Evolutionary conservation across 2,113 vertebrate genomes (phyloP).

Genomic region (Eira barbara): DNA sequence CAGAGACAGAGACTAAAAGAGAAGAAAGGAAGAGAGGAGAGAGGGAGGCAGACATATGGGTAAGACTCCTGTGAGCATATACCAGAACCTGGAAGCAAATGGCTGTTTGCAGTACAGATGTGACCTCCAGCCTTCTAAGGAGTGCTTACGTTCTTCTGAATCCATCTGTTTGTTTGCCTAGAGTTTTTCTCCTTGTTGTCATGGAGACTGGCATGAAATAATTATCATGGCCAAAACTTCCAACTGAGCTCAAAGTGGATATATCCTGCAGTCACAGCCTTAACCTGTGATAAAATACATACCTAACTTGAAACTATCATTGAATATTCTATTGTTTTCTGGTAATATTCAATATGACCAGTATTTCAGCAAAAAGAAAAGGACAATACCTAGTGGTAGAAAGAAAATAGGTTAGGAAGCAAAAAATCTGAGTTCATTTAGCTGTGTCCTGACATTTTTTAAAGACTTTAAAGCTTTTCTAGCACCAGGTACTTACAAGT

Average conservation of each 20-base stretch:
- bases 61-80: not conserved
- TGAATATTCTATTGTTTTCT: not conserved
- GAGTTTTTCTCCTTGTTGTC: conserved; percentile 11
- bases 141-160: not conserved
- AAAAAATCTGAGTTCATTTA: not conserved
- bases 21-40: not conserved
- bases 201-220: conserved; percentile 41
- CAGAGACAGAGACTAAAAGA: not conserved
- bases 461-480: not conserved
- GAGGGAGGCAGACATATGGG: not conserved
- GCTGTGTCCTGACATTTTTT: not conserved
- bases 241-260: not conserved
- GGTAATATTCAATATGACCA: not conserved
- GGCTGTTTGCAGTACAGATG: not conserved
- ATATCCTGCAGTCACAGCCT: not conserved
- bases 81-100: not conserved
- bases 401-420: not conserved
- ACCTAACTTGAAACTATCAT: not conserved
- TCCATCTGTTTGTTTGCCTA: conserved; percentile 8
- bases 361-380: not conserved
- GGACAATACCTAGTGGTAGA: not conserved
- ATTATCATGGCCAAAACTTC: not conserved
- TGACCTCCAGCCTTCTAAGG: not conserved
- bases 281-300: not conserved
- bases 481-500: not conserved